phyloP scores from a whole-genome alignment of 2,797 vertebrate species.

The Poliocrania exsul region DNA sequence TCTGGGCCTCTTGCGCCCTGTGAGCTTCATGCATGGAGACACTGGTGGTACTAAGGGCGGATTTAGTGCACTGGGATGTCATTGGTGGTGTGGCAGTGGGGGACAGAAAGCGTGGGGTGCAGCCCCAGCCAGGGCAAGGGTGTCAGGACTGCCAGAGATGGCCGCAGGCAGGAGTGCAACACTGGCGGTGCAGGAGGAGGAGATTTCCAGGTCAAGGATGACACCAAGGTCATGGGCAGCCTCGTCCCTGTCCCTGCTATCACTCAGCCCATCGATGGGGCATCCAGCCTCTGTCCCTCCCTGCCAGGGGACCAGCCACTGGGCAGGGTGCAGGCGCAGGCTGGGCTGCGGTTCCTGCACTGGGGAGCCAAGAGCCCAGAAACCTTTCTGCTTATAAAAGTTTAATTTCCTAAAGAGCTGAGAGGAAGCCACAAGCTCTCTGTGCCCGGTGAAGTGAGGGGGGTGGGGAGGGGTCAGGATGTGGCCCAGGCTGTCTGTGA shows the following conservation, averaged over 20 bases:
- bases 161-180: not conserved
- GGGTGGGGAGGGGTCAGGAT: not conserved
- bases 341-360: constrained; percentile 33
- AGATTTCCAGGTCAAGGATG: constrained; percentile 67
- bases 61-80: not conserved
- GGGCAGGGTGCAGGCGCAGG: not conserved
- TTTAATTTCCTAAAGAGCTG: constrained; percentile 71
- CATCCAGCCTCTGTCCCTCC: not conserved
- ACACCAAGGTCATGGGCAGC: constrained; percentile 53
- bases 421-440: constrained; percentile 61
- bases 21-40: accelerated
- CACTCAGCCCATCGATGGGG: not conserved
- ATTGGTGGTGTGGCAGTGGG: accelerated
- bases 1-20: accelerated
- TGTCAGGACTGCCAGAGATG: not conserved
- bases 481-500: constrained; percentile 15
- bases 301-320: not conserved
- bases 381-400: constrained; percentile 70
- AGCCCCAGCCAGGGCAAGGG: not conserved
- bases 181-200: not conserved
- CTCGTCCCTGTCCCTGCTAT: not conserved
- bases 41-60: not conserved
- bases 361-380: constrained; percentile 35
- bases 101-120: accelerated
- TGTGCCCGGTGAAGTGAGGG: not conserved